These are phyloP conservation scores for Pseudomyrmex concolor DNA, from an alignment of 1,140 invertebrate species.

Conservation along the genomic window DNA sequence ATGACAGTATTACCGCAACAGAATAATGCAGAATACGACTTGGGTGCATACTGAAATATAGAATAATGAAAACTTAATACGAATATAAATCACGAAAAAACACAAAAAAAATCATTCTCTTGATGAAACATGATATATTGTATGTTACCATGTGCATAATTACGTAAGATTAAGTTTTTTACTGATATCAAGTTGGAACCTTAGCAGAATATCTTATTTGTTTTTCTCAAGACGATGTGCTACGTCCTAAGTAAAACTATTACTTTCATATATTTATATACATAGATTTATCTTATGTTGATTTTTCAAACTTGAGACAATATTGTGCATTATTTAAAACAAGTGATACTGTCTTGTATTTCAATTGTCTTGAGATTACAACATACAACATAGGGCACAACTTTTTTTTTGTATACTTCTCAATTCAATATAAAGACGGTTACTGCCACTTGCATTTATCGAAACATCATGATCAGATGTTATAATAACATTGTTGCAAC, in stretches of 20 bases:
- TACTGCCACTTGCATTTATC: constrained; percentile 72
- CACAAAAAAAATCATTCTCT: background rate
- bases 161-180: too few species aligned
- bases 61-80: background rate
- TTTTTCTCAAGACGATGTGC: too few species aligned
- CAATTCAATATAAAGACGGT: constrained; percentile 12
- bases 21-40: constrained; percentile 12
- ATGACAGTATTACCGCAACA: background rate
- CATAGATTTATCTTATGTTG: too few species aligned
- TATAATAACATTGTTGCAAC: constrained; percentile 22
- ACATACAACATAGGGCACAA: constrained; percentile 50
- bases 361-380: background rate
- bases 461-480: constrained; percentile 29
- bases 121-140: too few species aligned
- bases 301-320: too few species aligned
- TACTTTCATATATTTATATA: too few species aligned
- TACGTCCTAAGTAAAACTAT: too few species aligned
- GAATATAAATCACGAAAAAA: background rate
- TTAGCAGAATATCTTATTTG: too few species aligned
- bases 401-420: background rate
- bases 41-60: background rate
- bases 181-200: too few species aligned
- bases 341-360: constrained; percentile 15
- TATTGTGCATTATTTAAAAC: too few species aligned
- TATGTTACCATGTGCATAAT: too few species aligned